phyloP scores from a whole-genome alignment of 2,113 vertebrate species.

The Craseonycteris thonglongyai region DNA sequence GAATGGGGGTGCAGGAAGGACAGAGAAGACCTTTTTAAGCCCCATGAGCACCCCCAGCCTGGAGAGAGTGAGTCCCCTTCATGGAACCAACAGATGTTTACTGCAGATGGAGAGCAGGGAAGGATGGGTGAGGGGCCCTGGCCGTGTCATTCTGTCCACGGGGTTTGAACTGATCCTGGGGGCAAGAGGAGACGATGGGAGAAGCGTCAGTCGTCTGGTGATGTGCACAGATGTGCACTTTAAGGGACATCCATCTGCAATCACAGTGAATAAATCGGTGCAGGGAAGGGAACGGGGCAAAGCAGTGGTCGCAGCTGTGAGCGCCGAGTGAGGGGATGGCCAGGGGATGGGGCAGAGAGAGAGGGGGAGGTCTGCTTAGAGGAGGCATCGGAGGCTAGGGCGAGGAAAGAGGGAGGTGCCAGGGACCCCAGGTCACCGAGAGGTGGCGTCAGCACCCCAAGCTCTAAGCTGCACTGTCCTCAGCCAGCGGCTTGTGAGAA shows the following conservation, averaged over 20 bases:
- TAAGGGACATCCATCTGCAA: constrained; percentile 67
- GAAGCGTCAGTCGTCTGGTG: constrained; percentile 69
- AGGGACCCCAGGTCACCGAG: neutral
- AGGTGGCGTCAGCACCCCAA: neutral
- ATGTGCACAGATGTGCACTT: constrained; percentile 71
- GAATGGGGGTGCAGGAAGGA: neutral
- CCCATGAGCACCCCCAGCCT: neutral
- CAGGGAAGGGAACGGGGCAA: neutral
- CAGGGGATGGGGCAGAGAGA: neutral
- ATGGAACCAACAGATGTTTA: neutral
- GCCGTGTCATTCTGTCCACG: neutral
- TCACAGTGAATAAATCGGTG: constrained; percentile 24
- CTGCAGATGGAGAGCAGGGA: neutral
- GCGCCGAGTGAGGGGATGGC: neutral
- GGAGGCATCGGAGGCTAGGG: neutral
- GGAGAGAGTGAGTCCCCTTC: neutral
- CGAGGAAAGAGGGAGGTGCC: neutral
- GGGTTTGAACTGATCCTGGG: constrained; percentile 42
- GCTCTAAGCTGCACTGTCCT: neutral
- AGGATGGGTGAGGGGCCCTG: neutral
- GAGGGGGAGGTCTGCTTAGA: neutral
- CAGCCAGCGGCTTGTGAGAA: neutral
- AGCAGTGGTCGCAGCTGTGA: neutral
- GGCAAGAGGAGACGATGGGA: constrained; percentile 38
- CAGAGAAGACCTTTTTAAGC: neutral